A percentile compares a stretch with the other conserved stretches of the same genome.
phyloP scores from a whole-genome alignment of 1,140 invertebrate species.

The Drosophila ercepeae region DNA sequence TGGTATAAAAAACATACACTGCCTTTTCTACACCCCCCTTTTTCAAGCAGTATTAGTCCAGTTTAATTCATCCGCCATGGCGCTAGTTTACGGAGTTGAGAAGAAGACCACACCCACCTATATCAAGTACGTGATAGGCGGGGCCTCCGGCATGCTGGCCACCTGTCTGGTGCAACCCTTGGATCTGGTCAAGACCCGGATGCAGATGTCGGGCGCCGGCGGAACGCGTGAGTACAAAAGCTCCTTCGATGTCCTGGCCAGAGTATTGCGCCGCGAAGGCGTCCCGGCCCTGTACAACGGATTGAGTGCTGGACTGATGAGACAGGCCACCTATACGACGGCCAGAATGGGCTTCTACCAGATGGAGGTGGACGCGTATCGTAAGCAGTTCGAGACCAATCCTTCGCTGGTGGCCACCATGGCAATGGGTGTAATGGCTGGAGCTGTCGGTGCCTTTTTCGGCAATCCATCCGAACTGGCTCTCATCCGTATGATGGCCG shows the following conservation, averaged over 20 bases:
- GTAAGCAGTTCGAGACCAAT: constrained; percentile 6
- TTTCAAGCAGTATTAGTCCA: constrained; percentile 3
- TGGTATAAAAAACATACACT: constrained; percentile 1
- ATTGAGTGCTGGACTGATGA: constrained; percentile 84
- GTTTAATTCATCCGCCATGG: constrained; percentile 15
- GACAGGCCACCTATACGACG: constrained; percentile 90
- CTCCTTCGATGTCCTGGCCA: constrained; percentile 42
- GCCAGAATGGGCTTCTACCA: constrained; percentile 88
- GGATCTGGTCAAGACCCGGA: constrained; percentile 60
- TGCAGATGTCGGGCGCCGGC: constrained; percentile 40
- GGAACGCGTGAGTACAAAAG: constrained; percentile 44
- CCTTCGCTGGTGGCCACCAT: constrained; percentile 39
- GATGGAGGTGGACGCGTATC: constrained; percentile 53
- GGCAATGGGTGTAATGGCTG: constrained; percentile 87
- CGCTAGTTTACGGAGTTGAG: constrained; percentile 16
- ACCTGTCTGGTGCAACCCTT: constrained; percentile 51
- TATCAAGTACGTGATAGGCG: constrained; percentile 60
- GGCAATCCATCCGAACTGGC: constrained; percentile 91
- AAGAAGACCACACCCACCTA: constrained; percentile 45
- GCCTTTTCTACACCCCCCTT: neutral
- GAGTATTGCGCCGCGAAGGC: constrained; percentile 44
- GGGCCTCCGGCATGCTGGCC: constrained; percentile 52
- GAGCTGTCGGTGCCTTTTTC: constrained; percentile 88
- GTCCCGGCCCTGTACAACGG: constrained; percentile 51
- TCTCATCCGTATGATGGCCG: constrained; percentile 91